Percentiles rank a stretch among this genome's conserved stretches.
These are phyloP conservation scores for Miltochrista miniata DNA, from an alignment of 2,888 invertebrate species.

Conservation along the genomic window DNA sequence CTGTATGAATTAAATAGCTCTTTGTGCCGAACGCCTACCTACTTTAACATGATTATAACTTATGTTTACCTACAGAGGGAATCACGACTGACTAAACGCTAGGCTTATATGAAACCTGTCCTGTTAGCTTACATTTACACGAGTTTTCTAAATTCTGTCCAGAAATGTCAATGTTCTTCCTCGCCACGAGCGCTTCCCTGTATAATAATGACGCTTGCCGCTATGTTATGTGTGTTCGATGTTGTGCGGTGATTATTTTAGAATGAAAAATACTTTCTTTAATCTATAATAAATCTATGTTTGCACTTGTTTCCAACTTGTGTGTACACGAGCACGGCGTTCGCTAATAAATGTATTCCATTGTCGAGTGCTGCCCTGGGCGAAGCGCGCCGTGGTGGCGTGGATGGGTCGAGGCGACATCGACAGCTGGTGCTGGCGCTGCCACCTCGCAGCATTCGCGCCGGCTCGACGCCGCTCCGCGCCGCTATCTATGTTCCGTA, in stretches of 20 bases:
- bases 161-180: conserved; percentile 17
- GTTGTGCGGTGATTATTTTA: conserved; percentile 39
- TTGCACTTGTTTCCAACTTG: conserved; percentile 16
- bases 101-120: background rate
- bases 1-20: conserved; percentile 17
- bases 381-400: background rate
- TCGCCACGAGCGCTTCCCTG: conserved; percentile 34
- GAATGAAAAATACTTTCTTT: conserved; percentile 8
- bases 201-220: conserved; percentile 35
- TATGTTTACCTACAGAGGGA: background rate
- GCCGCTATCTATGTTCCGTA: conserved; percentile 10
- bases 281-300: background rate
- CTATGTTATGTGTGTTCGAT: conserved; percentile 40
- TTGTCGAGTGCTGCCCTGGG: conserved; percentile 7
- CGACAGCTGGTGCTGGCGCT: background rate
- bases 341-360: too few relatives aligned
- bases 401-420: background rate
- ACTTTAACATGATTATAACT: background rate
- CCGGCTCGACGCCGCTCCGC: conserved; percentile 1
- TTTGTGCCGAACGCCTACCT: conserved; percentile 26
- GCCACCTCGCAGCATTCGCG: background rate
- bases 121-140: conserved; percentile 6
- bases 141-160: background rate
- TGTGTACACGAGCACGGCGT: conserved; percentile 12
- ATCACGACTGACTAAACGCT: background rate